These are phyloP conservation scores for Parnassius smintheus DNA, from an alignment of 2,888 invertebrate species.

Conservation along the genomic window DNA sequence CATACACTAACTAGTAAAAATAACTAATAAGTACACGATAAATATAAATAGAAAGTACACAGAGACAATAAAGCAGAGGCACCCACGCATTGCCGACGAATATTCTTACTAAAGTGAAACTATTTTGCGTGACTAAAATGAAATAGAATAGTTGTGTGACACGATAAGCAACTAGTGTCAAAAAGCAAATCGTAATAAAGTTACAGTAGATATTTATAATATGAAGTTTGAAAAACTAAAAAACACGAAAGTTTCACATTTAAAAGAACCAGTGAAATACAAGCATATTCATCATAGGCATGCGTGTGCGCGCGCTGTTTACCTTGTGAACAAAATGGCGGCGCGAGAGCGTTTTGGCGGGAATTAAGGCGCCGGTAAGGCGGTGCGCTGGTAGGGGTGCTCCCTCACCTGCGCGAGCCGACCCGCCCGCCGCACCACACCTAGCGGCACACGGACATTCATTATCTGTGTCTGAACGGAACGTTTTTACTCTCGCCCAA, in stretches of 20 bases:
- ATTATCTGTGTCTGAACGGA: conserved; percentile 57
- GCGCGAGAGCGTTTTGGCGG: conserved; percentile 74
- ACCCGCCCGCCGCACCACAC: conserved; percentile 93
- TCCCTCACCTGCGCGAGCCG: conserved; percentile 95
- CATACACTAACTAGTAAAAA: conserved; percentile 58
- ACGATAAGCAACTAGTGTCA: conserved; percentile 14
- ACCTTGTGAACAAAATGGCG: conserved; percentile 80
- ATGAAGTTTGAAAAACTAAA: background rate
- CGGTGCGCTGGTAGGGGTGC: conserved; percentile 97
- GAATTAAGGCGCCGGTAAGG: conserved; percentile 87
- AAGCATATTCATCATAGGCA: conserved; percentile 60
- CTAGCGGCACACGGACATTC: conserved; percentile 81
- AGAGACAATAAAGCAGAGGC: conserved; percentile 75
- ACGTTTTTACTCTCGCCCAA: conserved; percentile 47
- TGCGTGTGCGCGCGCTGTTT: conserved; percentile 74
- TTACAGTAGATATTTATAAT: background rate
- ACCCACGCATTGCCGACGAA: conserved; percentile 63
- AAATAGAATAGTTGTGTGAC: conserved; percentile 5
- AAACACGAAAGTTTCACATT: conserved; percentile 20
- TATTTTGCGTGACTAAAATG: conserved; percentile 9
- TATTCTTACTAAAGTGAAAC: conserved; percentile 49
- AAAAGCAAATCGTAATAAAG: background rate
- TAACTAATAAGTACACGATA: conserved; percentile 78
- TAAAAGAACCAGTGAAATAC: conserved; percentile 31
- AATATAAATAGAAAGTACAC: conserved; percentile 69